Evolutionary conservation across 2,888 invertebrate species (phyloP).

Genomic region (Callyntrura guangdongensis): DNA sequence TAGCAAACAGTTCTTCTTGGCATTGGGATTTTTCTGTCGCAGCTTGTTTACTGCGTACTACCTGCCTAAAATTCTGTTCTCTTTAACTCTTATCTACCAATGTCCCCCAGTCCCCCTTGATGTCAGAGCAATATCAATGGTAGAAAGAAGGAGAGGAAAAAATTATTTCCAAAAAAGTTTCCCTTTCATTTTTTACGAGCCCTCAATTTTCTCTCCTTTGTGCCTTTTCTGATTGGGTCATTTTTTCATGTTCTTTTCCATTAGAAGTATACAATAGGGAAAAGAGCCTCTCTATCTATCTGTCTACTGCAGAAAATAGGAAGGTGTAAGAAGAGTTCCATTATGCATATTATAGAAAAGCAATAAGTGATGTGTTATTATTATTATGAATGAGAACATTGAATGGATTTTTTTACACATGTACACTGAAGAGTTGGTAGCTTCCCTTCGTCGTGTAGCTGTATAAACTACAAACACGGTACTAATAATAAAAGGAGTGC

Average conservation of each 20-base stretch:
- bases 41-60: too few species aligned
- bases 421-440: constrained; percentile 45
- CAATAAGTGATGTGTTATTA: constrained; percentile 69
- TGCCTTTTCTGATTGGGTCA: constrained; percentile 82
- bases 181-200: constrained; percentile 84
- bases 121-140: constrained; percentile 69
- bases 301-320: constrained; percentile 68
- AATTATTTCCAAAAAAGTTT: constrained; percentile 81
- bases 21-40: too few species aligned
- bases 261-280: constrained; percentile 84
- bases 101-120: constrained; percentile 63
- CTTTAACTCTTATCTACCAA: constrained; percentile 24
- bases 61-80: constrained; percentile 54
- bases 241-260: constrained; percentile 82
- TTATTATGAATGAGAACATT: constrained; percentile 69
- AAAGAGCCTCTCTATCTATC: constrained; percentile 72
- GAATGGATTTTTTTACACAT: constrained; percentile 61
- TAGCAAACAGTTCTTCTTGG: too few species aligned
- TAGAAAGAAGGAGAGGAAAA: constrained; percentile 55
- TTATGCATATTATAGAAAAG: constrained; percentile 71
- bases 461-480: neutral
- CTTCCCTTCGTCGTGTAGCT: constrained; percentile 10
- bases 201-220: constrained; percentile 84
- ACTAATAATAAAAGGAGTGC: neutral
- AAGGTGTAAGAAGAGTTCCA: constrained; percentile 74